Evolutionary conservation across 1,140 invertebrate species (phyloP).

Genomic region (Aplysia californica): DNA sequence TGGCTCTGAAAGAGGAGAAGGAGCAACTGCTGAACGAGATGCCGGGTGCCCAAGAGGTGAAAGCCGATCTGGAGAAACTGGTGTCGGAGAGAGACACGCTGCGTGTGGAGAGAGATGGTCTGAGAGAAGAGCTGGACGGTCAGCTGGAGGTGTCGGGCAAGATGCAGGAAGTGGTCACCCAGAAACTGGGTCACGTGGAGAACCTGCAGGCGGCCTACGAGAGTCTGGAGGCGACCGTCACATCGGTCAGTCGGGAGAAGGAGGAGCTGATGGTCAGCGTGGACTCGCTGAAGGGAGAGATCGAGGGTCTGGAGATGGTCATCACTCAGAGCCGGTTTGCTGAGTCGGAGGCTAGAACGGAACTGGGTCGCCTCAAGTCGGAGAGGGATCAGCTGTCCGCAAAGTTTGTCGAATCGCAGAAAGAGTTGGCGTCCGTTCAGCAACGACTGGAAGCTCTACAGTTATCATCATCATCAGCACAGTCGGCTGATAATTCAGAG

Average conservation of each 20-base stretch:
- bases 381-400: conserved; percentile 7
- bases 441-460: too few species aligned
- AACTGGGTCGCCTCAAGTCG: background rate
- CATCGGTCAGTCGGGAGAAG: conserved; percentile 21
- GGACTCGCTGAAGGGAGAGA: conserved; percentile 31
- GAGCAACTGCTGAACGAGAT: background rate
- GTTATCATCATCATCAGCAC: too few species aligned
- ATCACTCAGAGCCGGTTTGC: conserved; percentile 32
- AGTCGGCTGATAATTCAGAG: too few species aligned
- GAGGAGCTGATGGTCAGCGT: conserved; percentile 30
- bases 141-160: conserved; percentile 17
- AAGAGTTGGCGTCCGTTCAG: conserved; percentile 13
- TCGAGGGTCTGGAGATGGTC: conserved; percentile 33
- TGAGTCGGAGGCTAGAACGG: conserved; percentile 22
- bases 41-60: background rate
- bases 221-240: conserved; percentile 11
- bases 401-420: conserved; percentile 14
- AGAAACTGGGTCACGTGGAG: conserved; percentile 20
- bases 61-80: conserved; percentile 24
- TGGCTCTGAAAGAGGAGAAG: conserved; percentile 1
- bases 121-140: conserved; percentile 20
- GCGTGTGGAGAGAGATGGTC: conserved; percentile 17
- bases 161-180: conserved; percentile 23
- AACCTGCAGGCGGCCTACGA: conserved; percentile 22
- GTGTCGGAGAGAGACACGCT: conserved; percentile 30